Conservation (phyloP, 2,113 vertebrate genomes). For the Megaleporinus macrocephalus region DNA sequence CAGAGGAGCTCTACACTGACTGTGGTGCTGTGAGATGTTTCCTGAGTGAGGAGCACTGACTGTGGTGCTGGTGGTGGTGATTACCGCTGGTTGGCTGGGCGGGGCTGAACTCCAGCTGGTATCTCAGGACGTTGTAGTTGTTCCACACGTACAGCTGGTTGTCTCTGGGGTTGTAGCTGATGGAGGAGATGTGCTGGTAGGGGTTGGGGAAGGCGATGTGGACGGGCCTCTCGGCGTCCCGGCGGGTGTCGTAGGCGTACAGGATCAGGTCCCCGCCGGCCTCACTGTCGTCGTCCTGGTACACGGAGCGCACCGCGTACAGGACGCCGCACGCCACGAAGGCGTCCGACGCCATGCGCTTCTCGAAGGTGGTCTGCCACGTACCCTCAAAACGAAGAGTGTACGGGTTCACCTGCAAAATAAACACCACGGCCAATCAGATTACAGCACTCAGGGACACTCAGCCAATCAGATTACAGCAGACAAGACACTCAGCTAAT, state of each 20-base stretch:
- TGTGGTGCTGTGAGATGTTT: no score
- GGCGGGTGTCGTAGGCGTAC: slow-evolving; percentile 92
- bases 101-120: slow-evolving; percentile 88
- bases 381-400: slow-evolving; percentile 93
- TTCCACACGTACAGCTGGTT: slow-evolving; percentile 97
- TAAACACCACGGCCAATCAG: background rate
- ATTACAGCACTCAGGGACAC: background rate
- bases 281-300: slow-evolving; percentile 92
- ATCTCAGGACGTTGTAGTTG: slow-evolving; percentile 92
- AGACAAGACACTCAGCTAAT: background rate
- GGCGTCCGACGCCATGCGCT: slow-evolving; percentile 91
- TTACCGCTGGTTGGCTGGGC: slow-evolving; percentile 86
- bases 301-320: slow-evolving; percentile 90
- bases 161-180: slow-evolving; percentile 94
- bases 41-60: no score
- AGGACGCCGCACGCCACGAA: slow-evolving; percentile 96
- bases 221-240: slow-evolving; percentile 83
- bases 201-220: slow-evolving; percentile 92
- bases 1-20: no score
- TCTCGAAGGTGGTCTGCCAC: slow-evolving; percentile 92
- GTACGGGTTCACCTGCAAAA: slow-evolving; percentile 87
- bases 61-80: no score
- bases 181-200: slow-evolving; percentile 93
- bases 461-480: slow-evolving; percentile 17
- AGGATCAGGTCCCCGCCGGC: slow-evolving; percentile 88